These are phyloP conservation scores for Ceratosolen solmsi DNA, from an alignment of 1,140 invertebrate genomes.

Conservation along the genomic window DNA sequence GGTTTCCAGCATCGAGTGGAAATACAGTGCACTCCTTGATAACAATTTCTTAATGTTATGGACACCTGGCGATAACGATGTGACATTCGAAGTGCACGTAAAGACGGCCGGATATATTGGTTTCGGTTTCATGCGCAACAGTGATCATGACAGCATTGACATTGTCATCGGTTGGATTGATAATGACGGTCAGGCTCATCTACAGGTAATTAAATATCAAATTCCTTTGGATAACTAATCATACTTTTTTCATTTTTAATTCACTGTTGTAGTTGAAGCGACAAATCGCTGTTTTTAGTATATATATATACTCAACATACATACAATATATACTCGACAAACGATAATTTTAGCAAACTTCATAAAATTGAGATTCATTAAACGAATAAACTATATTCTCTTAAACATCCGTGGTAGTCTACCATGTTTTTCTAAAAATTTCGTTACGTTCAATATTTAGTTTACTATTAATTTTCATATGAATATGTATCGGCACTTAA, in stretches of 20 bases:
- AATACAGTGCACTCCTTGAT: conserved; percentile 71
- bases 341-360: conserved; percentile 50
- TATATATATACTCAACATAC: too few species aligned
- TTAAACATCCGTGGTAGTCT: neutral
- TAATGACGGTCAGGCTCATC: conserved; percentile 79
- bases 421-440: conserved; percentile 21
- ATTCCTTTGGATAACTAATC: neutral
- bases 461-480: too few species aligned
- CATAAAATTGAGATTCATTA: conserved; percentile 31
- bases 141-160: conserved; percentile 80
- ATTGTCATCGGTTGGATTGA: conserved; percentile 84
- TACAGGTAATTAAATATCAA: conserved; percentile 74
- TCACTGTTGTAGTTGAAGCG: conserved; percentile 32
- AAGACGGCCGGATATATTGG: conserved; percentile 86
- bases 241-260: neutral
- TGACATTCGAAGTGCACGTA: conserved; percentile 86
- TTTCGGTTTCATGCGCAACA: conserved; percentile 85
- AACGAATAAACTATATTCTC: too few species aligned
- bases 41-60: conserved; percentile 73
- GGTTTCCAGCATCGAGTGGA: conserved; percentile 67
- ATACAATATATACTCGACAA: too few species aligned
- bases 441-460: too few species aligned
- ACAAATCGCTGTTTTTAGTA: conserved; percentile 49
- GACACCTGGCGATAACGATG: conserved; percentile 76
- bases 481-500: too few species aligned